Evolutionary conservation across 2,113 vertebrate genomes (phyloP), one percentile per base, ranked within the genome.

Genomic region (Halichoeres trimaculatus): DNA sequence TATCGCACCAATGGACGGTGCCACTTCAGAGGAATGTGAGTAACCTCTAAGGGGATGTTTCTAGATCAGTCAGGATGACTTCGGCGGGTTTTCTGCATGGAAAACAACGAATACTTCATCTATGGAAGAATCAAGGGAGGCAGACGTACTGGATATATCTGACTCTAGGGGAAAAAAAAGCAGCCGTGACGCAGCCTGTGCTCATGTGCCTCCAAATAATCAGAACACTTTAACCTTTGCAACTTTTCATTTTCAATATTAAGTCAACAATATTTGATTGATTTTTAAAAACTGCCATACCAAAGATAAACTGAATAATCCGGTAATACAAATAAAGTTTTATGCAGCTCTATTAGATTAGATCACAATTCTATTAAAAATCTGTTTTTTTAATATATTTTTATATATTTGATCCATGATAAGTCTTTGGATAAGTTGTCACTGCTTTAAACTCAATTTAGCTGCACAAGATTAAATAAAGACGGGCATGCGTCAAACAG

Each of bases 21-120:
- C 50, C 51, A 53, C 74, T 55, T 80, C 51, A 73, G 4, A 70
- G 77, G 81, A 90, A 90, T 89, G 86, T 75, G 45, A 76, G 35
- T 67, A 69, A 63, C 13, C 74, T 57, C 55, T 30, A 8, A 48
- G 45, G 66, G 7, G 0, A 35, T 7, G 40, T 47, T 65, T 70
- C 65, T 48, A n/a, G 13, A 66, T 24, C 23, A 30, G 19, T 14
- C 20, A 4, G 23, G 8, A 26, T 35, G 54, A 19, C 36, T 12
- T 74, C 3, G 51, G 35, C 0, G 4, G 35, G 40, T 14, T 30
- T 19, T 19, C 10, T 10, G 2, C 55, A 38, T 8, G 10, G 8
- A 19, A 58, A 45, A 59, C n/a, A n/a, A 23, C 34, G 26, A 10
- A 19, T 17, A 11, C 16, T 16, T 13, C 19, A 24, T 51, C 47